A percentile compares a stretch with the other conserved stretches of the same genome.
phyloP scores from a whole-genome alignment of 2,888 invertebrate species.

The Agapostemon virescens region DNA sequence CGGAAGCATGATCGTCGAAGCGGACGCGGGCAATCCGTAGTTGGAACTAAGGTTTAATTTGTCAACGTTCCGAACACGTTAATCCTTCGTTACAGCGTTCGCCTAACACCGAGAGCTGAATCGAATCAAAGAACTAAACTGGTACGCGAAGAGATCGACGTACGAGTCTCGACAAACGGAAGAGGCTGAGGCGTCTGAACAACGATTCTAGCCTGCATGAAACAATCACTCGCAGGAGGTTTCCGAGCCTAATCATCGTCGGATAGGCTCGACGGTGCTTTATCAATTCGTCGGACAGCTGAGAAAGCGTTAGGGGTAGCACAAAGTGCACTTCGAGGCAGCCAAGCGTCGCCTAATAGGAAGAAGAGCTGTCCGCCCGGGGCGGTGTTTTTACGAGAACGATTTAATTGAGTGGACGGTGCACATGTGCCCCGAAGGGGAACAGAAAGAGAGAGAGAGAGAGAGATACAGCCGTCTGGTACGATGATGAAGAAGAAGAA shows the following conservation, averaged over 20 bases:
- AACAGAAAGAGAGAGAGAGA: background rate
- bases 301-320: constrained; percentile 9
- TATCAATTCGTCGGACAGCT: constrained; percentile 3
- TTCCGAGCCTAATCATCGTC: background rate
- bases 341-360: background rate
- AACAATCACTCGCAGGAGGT: background rate
- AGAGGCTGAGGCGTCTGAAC: background rate
- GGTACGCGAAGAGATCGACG: no score
- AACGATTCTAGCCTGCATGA: background rate
- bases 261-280: background rate
- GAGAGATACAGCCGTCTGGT: background rate
- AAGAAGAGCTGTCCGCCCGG: constrained; percentile 5
- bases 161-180: background rate
- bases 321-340: background rate
- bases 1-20: no score
- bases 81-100: no score
- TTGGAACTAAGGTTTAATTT: no score
- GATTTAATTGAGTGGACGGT: constrained; percentile 24
- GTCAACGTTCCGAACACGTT: no score
- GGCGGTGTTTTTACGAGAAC: constrained; percentile 27
- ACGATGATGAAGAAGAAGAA: background rate
- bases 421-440: constrained; percentile 27
- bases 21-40: no score
- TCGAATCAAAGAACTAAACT: background rate
- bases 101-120: no score